Evolutionary conservation across 2,888 invertebrate genomes (phyloP).

Genomic region (Clistopyga incitator): DNA sequence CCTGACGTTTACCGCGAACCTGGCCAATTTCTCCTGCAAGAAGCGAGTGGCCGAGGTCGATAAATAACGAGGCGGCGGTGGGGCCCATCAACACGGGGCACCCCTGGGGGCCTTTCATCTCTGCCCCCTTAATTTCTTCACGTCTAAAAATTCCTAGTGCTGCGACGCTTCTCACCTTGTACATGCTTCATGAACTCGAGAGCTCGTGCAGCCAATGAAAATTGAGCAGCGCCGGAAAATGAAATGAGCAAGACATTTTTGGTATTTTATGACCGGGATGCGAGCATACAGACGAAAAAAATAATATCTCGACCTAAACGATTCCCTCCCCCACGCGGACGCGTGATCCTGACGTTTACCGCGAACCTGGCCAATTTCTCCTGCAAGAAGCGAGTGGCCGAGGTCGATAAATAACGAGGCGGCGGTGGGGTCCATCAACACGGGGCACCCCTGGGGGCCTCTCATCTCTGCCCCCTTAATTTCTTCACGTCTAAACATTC

Average conservation of each 20-base stretch:
- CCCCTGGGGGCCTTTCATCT: slow-evolving; percentile 48
- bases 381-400: slow-evolving; percentile 46
- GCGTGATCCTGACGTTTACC: slow-evolving; percentile 46
- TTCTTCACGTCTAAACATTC: slow-evolving; percentile 52
- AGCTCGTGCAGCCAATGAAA: slow-evolving; percentile 63
- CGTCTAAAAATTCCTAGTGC: slow-evolving; percentile 61
- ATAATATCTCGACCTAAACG: slow-evolving; percentile 33
- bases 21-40: slow-evolving; percentile 56
- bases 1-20: slow-evolving; percentile 49
- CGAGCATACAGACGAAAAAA: slow-evolving; percentile 1
- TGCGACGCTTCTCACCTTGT: slow-evolving; percentile 28
- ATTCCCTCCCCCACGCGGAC: slow-evolving; percentile 53
- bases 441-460: slow-evolving; percentile 46
- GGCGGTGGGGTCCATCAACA: slow-evolving; percentile 8
- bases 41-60: slow-evolving; percentile 66
- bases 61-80: slow-evolving; percentile 68
- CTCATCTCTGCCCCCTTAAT: slow-evolving; percentile 40
- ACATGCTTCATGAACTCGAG: slow-evolving; percentile 9
- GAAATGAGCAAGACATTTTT: too few species aligned
- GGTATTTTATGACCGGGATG: too few species aligned
- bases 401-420: slow-evolving; percentile 72
- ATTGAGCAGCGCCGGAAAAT: slow-evolving; percentile 64
- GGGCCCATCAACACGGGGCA: slow-evolving; percentile 24
- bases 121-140: slow-evolving; percentile 28
- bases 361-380: slow-evolving; percentile 59